phyloP scores from a whole-genome alignment of 1,140 invertebrate species.

The Papilio xuthus region DNA sequence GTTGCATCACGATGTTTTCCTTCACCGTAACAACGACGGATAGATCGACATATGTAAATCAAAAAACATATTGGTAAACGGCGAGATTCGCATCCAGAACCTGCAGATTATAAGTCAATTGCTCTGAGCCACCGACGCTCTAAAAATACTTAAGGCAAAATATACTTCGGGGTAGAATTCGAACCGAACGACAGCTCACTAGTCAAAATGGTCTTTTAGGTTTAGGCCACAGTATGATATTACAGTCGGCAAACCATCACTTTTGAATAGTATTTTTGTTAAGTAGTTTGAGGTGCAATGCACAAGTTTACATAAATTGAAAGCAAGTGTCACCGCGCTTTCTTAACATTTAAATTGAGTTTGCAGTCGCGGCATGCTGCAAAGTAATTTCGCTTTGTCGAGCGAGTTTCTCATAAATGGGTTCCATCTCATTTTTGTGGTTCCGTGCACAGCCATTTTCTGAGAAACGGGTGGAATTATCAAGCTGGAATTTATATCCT shows the following conservation, averaged over 20 bases:
- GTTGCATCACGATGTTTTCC: too few species aligned
- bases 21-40: too few species aligned
- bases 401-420: neutral
- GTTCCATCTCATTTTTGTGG: neutral
- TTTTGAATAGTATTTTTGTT: neutral
- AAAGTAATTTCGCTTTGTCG: neutral
- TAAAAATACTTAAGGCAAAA: too few species aligned
- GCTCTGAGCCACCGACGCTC: too few species aligned
- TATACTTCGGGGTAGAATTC: too few species aligned
- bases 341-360: conserved; percentile 17
- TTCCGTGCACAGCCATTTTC: too few species aligned
- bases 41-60: too few species aligned
- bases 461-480: too few species aligned
- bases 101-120: too few species aligned
- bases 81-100: too few species aligned
- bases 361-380: neutral
- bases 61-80: too few species aligned
- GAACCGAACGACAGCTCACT: neutral
- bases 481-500: too few species aligned
- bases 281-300: neutral
- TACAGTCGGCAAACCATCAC: neutral
- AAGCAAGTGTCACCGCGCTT: neutral
- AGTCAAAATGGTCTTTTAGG: neutral
- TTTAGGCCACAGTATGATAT: neutral
- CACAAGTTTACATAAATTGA: neutral